Evolutionary conservation across 64 coral and sea anemone species (phyloP), one percentile per base, ranked within the genome.

Genomic region (Stichodactyla helianthus): DNA sequence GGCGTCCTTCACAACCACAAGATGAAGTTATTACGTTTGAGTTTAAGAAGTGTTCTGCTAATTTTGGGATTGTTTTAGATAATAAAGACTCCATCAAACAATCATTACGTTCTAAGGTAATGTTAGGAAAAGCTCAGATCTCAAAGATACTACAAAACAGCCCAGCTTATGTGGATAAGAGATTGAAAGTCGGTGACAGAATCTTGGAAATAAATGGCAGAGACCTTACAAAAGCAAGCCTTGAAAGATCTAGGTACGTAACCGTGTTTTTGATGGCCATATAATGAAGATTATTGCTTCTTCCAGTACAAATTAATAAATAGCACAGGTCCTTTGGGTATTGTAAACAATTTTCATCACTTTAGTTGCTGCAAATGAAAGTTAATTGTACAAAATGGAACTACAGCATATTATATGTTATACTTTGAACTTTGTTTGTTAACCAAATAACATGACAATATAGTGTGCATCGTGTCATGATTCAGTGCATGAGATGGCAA

Each of bases 201-300:
- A 86, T 94, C 11, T 64, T 90, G 57, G 83, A 89, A 83, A 90
- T 94, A n/a, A 90, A 94, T 87, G 84, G 84, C 5, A 86, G 51
- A n/a, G 90, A 92, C 82, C 53, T 92, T 7, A 67, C 76, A 1
- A 87, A 79, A 80, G 85, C 85, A 23, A 92, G 90, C 58, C 28
- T 92, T 10, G 90, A 92, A 58, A 85, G 85, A 23, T 77, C 90
- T 20, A 87, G 90, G 90, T 92, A 87, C 27, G 17, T 56, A 20
- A 58, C 13, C 35, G 0, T 3, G 25, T 84, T 27, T 16, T 27
- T 27, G 8, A 74, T 74, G 7, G 26, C 7, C 12, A 26, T 35
- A 27, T 74, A 3, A 27, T 31, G 6, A 68, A 68, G n/a, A 8
- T 20, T 68, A 68, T 7, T 25, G 19, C 63, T 68, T 20, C n/a